Conservation (phyloP, 2,797 vertebrate genomes). For the Etheostoma nigrum region DNA sequence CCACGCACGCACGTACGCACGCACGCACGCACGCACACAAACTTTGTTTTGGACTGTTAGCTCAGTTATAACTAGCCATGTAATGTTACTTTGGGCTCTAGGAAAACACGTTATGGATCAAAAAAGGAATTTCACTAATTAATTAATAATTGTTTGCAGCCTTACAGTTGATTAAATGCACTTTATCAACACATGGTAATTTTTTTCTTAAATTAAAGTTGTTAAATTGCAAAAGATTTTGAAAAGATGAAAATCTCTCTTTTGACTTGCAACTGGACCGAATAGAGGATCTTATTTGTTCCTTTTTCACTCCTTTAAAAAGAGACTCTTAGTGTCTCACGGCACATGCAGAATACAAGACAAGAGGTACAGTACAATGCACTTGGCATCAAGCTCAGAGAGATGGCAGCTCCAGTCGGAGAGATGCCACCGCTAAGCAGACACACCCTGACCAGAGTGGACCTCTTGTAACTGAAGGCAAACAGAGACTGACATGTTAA, state of each 20-base stretch:
- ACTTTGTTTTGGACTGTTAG: background rate
- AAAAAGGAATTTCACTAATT: background rate
- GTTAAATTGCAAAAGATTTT: background rate
- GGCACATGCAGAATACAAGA: constrained; percentile 2
- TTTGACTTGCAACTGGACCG: background rate
- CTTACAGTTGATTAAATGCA: background rate
- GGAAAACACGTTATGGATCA: background rate
- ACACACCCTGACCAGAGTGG: constrained; percentile 70
- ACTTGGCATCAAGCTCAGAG: background rate
- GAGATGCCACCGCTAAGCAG: constrained; percentile 36
- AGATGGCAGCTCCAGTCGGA: constrained; percentile 21
- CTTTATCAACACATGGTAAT: background rate
- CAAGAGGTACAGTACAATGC: background rate
- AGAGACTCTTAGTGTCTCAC: background rate
- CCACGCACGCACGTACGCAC: no score
- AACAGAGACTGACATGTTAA: constrained; percentile 33
- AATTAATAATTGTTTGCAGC: background rate
- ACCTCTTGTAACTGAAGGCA: constrained; percentile 31
- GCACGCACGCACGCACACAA: background rate
- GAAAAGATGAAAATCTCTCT: background rate
- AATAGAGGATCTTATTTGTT: background rate
- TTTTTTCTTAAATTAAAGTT: no score
- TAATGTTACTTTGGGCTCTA: background rate
- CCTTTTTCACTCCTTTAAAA: background rate
- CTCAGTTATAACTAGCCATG: background rate